A percentile compares a stretch with the other conserved stretches of the same genome.
Conservation (phyloP, 2,797 vertebrate genomes). For the Steatocranus sp. region DNA sequence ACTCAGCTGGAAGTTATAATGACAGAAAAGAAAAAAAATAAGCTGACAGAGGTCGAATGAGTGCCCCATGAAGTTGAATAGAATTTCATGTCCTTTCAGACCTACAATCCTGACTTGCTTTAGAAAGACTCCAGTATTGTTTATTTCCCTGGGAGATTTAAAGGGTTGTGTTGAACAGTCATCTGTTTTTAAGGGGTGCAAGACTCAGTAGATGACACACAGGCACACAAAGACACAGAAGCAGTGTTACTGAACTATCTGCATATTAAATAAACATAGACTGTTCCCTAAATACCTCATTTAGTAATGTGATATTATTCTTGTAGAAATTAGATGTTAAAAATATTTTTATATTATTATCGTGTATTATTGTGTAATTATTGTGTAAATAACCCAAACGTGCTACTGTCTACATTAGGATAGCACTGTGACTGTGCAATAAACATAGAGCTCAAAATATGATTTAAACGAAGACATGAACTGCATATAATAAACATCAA, state of each 20-base stretch:
- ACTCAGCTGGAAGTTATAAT: accelerated
- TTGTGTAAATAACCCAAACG: not conserved
- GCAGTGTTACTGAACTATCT: not conserved
- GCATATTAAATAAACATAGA: not conserved
- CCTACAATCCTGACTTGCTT: conserved; percentile 24
- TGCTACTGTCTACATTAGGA: not conserved
- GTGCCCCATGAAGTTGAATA: not conserved
- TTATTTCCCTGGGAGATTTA: not conserved
- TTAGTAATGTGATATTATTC: not conserved
- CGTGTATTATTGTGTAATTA: no score
- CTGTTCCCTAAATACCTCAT: not conserved
- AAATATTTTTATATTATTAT: not conserved
- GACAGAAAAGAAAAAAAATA: not conserved
- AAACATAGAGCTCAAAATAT: not conserved
- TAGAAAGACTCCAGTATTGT: conserved; percentile 17
- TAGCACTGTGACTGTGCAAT: not conserved
- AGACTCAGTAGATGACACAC: conserved; percentile 50
- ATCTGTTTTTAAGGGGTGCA: conserved; percentile 11
- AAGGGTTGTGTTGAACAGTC: not conserved
- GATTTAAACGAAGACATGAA: conserved; percentile 16
- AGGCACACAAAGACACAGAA: conserved; percentile 35
- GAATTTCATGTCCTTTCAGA: not conserved
- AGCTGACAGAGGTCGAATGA: accelerated
- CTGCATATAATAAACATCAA: conserved; percentile 48
- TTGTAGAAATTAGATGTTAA: not conserved